A percentile compares a stretch with the other conserved stretches of the same genome.
Conservation (phyloP, 2,113 vertebrate genomes). For the Pithys albifrons region DNA sequence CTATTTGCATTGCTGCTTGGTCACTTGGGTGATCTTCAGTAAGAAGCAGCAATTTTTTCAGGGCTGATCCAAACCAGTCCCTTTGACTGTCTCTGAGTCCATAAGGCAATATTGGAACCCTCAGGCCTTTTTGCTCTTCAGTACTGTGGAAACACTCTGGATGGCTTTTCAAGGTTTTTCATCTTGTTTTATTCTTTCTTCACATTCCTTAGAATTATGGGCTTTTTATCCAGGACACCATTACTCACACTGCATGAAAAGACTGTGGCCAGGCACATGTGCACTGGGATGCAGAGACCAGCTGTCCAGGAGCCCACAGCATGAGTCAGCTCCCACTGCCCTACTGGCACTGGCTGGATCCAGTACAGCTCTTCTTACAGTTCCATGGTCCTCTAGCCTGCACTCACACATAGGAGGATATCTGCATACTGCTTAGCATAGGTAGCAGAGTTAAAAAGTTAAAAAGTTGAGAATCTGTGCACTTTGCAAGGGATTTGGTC, state of each 20-base stretch:
- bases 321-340: background rate
- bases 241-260: background rate
- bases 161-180: background rate
- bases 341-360: background rate
- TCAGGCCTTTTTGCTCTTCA: background rate
- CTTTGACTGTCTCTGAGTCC: background rate
- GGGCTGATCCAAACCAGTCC: background rate
- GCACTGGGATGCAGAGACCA: background rate
- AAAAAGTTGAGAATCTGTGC: background rate
- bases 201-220: background rate
- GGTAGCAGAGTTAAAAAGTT: background rate
- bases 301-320: background rate
- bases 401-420: fast-evolving
- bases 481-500: background rate
- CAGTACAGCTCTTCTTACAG: background rate
- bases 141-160: background rate
- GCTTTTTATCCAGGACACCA: background rate
- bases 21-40: background rate
- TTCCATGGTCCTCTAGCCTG: background rate
- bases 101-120: background rate
- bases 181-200: background rate
- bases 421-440: background rate
- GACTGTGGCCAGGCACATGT: background rate
- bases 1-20: background rate
- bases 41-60: background rate